Evolutionary conservation across 1,140 invertebrate species (phyloP).

Genomic region (Drosophila kurseongensis): DNA sequence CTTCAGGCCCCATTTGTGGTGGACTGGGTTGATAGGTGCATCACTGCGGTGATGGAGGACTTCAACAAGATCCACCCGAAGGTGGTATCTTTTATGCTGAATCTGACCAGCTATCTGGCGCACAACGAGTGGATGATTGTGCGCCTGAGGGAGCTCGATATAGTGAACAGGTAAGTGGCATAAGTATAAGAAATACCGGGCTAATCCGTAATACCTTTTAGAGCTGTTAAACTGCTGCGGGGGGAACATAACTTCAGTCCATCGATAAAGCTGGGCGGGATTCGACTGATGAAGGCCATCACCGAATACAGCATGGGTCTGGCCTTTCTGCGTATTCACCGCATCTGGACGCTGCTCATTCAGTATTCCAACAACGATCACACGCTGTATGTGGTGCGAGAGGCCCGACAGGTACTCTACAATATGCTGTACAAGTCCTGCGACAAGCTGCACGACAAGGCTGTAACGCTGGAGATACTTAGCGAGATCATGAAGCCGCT

Average conservation of each 20-base stretch:
- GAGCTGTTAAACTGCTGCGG: constrained; percentile 57
- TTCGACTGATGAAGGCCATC: constrained; percentile 86
- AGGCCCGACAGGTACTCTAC: constrained; percentile 86
- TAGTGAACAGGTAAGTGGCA: constrained; percentile 59
- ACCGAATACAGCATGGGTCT: constrained; percentile 86
- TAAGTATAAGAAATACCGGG: not conserved
- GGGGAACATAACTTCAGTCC: constrained; percentile 73
- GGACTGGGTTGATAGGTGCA: constrained; percentile 75
- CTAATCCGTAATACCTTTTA: constrained; percentile 22
- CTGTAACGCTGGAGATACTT: constrained; percentile 86
- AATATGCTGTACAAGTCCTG: constrained; percentile 85
- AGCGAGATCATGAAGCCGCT: constrained; percentile 85
- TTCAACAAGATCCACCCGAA: constrained; percentile 67
- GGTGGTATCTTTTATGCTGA: constrained; percentile 82
- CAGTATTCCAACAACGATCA: constrained; percentile 86
- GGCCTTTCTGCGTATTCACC: constrained; percentile 86
- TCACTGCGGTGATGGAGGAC: constrained; percentile 62
- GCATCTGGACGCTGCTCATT: constrained; percentile 86
- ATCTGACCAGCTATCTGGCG: constrained; percentile 74
- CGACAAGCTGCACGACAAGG: constrained; percentile 82
- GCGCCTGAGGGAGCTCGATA: constrained; percentile 59
- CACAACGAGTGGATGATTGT: constrained; percentile 77
- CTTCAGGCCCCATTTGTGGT: constrained; percentile 63
- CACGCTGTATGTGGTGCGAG: constrained; percentile 88
- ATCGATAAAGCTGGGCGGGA: constrained; percentile 87